A percentile compares a stretch with the other conserved stretches of the same genome.
Conservation (phyloP, 2,888 invertebrate species). For the Oeneis ivallda region DNA sequence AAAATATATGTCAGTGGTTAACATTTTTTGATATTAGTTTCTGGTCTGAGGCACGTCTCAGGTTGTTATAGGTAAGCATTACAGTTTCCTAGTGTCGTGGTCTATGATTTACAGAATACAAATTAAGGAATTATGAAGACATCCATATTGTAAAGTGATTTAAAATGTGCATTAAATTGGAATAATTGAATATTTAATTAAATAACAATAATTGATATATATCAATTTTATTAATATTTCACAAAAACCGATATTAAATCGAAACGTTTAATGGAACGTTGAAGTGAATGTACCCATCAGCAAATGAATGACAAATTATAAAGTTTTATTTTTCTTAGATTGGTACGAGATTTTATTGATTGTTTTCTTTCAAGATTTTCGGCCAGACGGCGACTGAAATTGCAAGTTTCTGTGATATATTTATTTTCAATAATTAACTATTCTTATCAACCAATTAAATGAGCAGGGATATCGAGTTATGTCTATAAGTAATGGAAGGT, state of each 20-base stretch:
- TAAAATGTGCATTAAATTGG: no score
- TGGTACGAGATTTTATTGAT: slow-evolving; percentile 83
- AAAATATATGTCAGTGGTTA: no score
- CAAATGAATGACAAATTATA: slow-evolving; percentile 80
- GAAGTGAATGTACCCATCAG: slow-evolving; percentile 80
- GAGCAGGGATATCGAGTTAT: slow-evolving; percentile 82
- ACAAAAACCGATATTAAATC: slow-evolving; percentile 51
- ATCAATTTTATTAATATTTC: no score
- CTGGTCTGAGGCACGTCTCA: no score
- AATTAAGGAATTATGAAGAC: no score
- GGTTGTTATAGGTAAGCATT: no score
- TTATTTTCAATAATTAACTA: slow-evolving; percentile 80
- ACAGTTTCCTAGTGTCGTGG: no score
- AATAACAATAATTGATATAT: no score
- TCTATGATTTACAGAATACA: no score
- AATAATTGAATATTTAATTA: no score
- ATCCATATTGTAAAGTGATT: no score
- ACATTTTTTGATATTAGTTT: no score
- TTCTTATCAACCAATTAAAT: slow-evolving; percentile 82
- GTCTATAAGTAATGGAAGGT: slow-evolving; percentile 83
- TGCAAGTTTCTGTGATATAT: slow-evolving; percentile 82
- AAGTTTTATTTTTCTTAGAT: slow-evolving; percentile 82
- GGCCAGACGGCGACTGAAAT: slow-evolving; percentile 82
- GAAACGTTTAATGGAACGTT: slow-evolving; percentile 68
- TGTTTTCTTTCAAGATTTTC: slow-evolving; percentile 83